Evolutionary conservation across 1,140 invertebrate species (phyloP).

Genomic region (Zophobas atratus): DNA sequence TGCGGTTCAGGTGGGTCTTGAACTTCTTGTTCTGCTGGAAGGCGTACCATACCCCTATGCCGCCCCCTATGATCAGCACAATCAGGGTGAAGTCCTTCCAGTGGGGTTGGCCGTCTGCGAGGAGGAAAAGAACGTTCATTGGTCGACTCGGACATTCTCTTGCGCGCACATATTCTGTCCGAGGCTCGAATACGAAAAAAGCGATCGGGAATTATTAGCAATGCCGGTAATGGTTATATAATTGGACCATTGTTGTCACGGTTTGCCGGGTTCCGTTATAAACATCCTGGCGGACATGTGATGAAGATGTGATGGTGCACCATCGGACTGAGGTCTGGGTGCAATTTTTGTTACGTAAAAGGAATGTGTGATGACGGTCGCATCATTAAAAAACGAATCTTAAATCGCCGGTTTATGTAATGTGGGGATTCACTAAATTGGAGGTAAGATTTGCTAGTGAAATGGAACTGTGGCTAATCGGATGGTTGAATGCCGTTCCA

Average conservation of each 20-base stretch:
- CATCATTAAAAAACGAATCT: too few relatives aligned
- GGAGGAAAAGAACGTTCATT: conserved; percentile 51
- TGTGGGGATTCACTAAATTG: too few relatives aligned
- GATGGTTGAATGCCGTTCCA: conserved; percentile 5
- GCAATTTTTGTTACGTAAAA: too few relatives aligned
- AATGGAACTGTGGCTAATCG: conserved; percentile 1
- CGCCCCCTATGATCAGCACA: conserved; percentile 84
- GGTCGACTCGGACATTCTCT: conserved; percentile 17
- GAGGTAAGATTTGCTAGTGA: too few relatives aligned
- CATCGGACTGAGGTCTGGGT: too few relatives aligned
- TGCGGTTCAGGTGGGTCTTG: conserved; percentile 86
- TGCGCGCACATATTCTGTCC: conserved; percentile 24
- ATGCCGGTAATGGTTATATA: conserved; percentile 27
- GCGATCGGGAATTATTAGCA: conserved; percentile 9
- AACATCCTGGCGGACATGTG: conserved; percentile 18
- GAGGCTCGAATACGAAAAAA: conserved; percentile 1
- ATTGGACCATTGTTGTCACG: conserved; percentile 33
- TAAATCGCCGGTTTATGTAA: too few relatives aligned
- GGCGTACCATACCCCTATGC: conserved; percentile 92
- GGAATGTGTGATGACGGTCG: too few relatives aligned
- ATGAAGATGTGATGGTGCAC: conserved; percentile 3
- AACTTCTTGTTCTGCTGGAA: conserved; percentile 91
- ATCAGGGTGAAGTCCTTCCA: conserved; percentile 92
- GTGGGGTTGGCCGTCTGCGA: conserved; percentile 80
- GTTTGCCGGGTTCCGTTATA: conserved; percentile 13